Evolutionary conservation across 37 sponge, comb jelly and placozoan species (phyloP).

Genomic region (Aphrocallistes beatrix): DNA sequence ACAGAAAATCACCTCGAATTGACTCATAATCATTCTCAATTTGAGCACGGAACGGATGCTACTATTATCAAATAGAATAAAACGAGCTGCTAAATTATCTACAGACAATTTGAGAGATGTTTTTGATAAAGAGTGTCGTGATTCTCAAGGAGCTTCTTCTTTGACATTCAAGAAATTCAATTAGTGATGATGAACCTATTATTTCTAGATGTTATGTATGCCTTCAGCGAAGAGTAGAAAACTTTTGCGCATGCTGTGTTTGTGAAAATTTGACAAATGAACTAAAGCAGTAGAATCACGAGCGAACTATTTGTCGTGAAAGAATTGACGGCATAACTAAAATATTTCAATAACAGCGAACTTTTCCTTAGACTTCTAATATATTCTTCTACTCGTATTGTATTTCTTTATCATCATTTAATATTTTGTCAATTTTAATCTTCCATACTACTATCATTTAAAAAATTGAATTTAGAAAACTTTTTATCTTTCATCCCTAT

Average conservation of each 20-base stretch:
- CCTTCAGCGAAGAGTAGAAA: too few relatives aligned
- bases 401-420: background rate
- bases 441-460: background rate
- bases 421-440: background rate
- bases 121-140: background rate
- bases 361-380: background rate
- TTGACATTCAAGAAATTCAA: too few relatives aligned
- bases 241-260: too few relatives aligned
- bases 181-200: too few relatives aligned
- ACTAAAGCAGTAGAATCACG: background rate
- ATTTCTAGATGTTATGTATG: too few relatives aligned
- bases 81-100: background rate
- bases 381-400: background rate
- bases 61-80: constrained; percentile 5
- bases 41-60: background rate
- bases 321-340: background rate
- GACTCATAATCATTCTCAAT: constrained; percentile 10
- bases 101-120: background rate
- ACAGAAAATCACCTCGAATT: background rate
- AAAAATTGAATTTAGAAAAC: too few relatives aligned
- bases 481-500: too few relatives aligned
- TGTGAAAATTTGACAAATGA: too few relatives aligned
- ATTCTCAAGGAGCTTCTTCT: background rate
- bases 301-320: background rate
- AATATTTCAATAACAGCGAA: background rate